Base-by-base conservation (phyloP, 2,888 invertebrate genomes). In the Zygaena filipendulae region DNA sequence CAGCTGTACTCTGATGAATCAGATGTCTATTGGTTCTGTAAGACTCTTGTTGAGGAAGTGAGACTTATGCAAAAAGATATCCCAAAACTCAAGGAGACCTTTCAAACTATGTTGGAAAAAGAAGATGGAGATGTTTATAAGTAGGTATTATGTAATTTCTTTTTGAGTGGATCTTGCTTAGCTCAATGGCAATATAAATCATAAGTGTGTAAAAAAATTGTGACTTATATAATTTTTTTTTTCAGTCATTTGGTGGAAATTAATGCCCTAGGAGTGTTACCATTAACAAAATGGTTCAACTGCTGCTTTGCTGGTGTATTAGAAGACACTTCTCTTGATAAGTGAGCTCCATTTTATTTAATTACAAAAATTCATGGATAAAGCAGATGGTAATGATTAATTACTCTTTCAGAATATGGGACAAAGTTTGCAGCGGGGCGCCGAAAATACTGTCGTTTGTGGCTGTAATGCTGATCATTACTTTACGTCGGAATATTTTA, bases 361-460 rank as follows among this genome's bases (percentile, higher is more conserved):
- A n/a, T n/a, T n/a, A n/a, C n/a, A n/a, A n/a, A n/a, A n/a, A n/a
- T n/a, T n/a, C n/a, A n/a, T n/a, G n/a, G 7, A 3, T 10, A 4
- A n/a, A 8, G n/a, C 4, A 21, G 4, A n/a, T n/a, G n/a, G n/a
- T n/a, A n/a, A n/a, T n/a, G n/a, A n/a, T n/a, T n/a, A n/a, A n/a
- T 23, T 25, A 25, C 24, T 44, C 32, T 74, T 81, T 48, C 43
- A 92, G 92, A 57, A 88, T 95, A 39, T 94, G 93, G 92, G 94
- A 95, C 59, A 93, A 93, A 70, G 74, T 95, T 16, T 87, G 91
- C 52, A 92, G 91, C 21, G 93, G 94, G 3, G 92, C 92, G 0
- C 87, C 86, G 20, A 90, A 89, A 69, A 90, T 94, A 47, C 77
- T 95, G 23, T 84, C 90, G 0, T 93, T 87, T 60, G 87, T 91